Evolutionary conservation across 2,113 vertebrate genomes (phyloP), one percentile per base, ranked within the genome.

Genomic region (Pongo abelii): DNA sequence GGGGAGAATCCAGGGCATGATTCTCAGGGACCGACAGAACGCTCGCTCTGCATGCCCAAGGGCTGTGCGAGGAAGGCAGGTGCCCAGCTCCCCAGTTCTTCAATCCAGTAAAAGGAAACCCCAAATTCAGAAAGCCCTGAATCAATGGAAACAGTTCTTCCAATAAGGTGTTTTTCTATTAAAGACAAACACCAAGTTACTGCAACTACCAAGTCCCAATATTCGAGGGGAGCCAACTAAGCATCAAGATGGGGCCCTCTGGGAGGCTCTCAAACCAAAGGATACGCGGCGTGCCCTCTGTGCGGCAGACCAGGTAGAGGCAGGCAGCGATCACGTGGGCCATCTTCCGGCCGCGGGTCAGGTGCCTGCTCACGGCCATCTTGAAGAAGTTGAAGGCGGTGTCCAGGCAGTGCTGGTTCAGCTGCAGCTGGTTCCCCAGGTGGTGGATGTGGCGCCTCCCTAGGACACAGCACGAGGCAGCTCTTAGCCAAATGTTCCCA

Each of bases 371-470:
- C 81, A 99, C 99, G 0, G 99, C 99, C 99, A 99, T 99, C 99
- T 99, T 99, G 99, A 99, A 99, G 98, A 99, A 99, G 98, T 99
- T 99, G 98, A 99, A 99, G 89, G 99, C 99, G 0, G 99, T 99
- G 98, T 99, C 99, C 98, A 99, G 98, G 92, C 99, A 99, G 91
- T 99, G 99, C 25, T 99, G 98, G 98, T 99, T 99, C 98, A 99
- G 99, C 98, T 99, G 99, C 94, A 99, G 99, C 98, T 99, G 99
- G 97, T 99, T 99, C 52, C 99, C 99, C 98, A 99, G 98, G 59
- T 99, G 99, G 97, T 99, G 99, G 97, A 99, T 99, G 97, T 99
- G 99, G 25, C 99, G 99, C 85, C 99, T 98, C 61, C 99, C 99
- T 98, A 80, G 96, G 91, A 96, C 96, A 92, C 97, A 96, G 75